phyloP scores from a whole-genome alignment of 2,113 vertebrate genomes.

The Engraulis encrasicolus region DNA sequence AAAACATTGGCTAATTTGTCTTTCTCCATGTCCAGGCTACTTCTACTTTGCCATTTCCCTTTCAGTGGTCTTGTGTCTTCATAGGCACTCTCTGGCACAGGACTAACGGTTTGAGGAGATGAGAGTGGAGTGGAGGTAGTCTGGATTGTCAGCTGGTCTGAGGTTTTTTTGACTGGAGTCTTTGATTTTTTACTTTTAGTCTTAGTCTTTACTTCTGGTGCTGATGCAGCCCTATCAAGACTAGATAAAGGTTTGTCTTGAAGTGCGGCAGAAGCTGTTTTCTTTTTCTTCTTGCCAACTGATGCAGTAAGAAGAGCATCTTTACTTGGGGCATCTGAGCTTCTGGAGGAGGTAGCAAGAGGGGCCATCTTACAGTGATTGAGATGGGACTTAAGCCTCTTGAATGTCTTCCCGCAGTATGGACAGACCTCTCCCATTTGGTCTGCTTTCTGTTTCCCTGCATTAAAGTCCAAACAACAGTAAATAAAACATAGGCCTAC shows the following conservation, averaged over 20 bases:
- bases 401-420: constrained; percentile 82
- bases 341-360: constrained; percentile 42
- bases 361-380: constrained; percentile 80
- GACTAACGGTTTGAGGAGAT: neutral
- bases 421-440: constrained; percentile 78
- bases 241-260: neutral
- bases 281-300: neutral
- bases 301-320: neutral
- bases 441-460: neutral
- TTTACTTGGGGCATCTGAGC: neutral
- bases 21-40: constrained; percentile 36
- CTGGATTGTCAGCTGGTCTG: neutral
- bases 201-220: neutral
- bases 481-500: neutral
- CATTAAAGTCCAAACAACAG: neutral
- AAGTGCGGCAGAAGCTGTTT: neutral
- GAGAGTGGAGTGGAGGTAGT: neutral
- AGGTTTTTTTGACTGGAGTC: neutral
- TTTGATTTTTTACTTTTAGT: neutral
- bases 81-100: neutral
- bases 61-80: constrained; percentile 21
- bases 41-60: constrained; percentile 44
- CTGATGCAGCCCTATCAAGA: neutral
- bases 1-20: constrained; percentile 2
- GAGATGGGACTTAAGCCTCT: constrained; percentile 85